Evolutionary conservation across 2,113 vertebrate genomes (phyloP), one percentile per base, ranked within the genome.

Genomic region (Melanostigma gelatinosum): DNA sequence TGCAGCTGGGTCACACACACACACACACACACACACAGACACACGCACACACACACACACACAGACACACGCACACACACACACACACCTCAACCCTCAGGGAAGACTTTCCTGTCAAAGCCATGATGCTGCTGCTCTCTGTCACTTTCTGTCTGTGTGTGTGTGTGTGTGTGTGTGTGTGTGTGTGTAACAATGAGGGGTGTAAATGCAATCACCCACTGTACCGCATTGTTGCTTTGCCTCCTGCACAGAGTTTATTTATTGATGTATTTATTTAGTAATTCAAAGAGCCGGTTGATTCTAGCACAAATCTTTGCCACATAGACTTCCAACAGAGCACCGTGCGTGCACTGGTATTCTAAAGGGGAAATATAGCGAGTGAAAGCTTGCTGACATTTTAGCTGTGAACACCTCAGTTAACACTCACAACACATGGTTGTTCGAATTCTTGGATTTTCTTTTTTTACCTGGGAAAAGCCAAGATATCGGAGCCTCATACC

Each of bases 1-100:
- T 86, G 88, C 80, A 88, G 66, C 75, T 78, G 78, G 20, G 46
- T 83, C 24, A 24, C 58, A 38, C 72, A 61, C 63, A 74, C 77
- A 72, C 32, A 67, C 44, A 38, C 61, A 61, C 65, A 76, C 72
- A 70, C 72, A 54, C 65, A 52, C n/a, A 75, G 52, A 61, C 52
- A 67, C 24, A 34, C 48, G 9, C 10, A 50, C 42, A 44, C 42
- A 13, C 42, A 44, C 42, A 13, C 42, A 13, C 42, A 4, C 42
- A 3, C 3, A 13, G 52, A 61, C 24, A 24, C 58, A 38, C 72
- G 57, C 63, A 74, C 77, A 72, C 32, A 67, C 44, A 38, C 42
- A 13, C 42, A 13, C 42, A 4, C 42, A 4, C 4, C 24, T 24
- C 24, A 24, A 13, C 32, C 38, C 62, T 57, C 63, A 38, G 58